Percentiles rank a stretch among this genome's conserved stretches.
These are phyloP conservation scores for Heliothis virescens DNA, from an alignment of 1,140 invertebrate species.

Conservation along the genomic window DNA sequence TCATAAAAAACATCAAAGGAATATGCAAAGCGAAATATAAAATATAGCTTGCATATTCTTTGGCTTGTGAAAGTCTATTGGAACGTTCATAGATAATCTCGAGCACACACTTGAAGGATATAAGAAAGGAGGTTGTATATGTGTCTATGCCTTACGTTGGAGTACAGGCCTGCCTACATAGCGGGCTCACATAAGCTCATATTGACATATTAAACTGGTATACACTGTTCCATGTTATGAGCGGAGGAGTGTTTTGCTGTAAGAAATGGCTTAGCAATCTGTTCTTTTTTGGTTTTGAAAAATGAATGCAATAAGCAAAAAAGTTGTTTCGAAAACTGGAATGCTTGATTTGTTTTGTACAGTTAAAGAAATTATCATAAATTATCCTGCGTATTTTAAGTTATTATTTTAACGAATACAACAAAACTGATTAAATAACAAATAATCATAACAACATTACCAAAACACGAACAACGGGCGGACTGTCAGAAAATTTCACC, in stretches of 20 bases:
- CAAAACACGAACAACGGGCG: too few species aligned
- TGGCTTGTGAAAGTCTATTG: neutral
- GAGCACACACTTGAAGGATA: neutral
- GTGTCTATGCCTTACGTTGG: neutral
- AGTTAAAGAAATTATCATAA: too few species aligned
- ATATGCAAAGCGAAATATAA: too few species aligned
- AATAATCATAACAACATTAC: too few species aligned
- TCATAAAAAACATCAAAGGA: neutral
- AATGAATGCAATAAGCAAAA: neutral
- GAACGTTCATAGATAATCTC: neutral
- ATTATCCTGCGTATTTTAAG: too few species aligned
- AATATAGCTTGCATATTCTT: neutral
- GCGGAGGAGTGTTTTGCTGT: neutral
- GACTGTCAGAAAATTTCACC: too few species aligned
- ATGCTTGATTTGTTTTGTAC: too few species aligned
- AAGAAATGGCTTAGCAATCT: neutral
- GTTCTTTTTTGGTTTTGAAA: neutral
- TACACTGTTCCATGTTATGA: neutral
- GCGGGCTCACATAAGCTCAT: slow-evolving; percentile 6
- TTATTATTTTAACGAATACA: too few species aligned
- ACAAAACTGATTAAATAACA: too few species aligned
- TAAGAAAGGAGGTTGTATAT: neutral
- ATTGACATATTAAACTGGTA: slow-evolving; percentile 28
- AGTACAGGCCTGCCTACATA: neutral
- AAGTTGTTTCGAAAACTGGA: too few species aligned